Evolutionary conservation across 2,888 invertebrate genomes (phyloP).

Genomic region (Amiota communis): DNA sequence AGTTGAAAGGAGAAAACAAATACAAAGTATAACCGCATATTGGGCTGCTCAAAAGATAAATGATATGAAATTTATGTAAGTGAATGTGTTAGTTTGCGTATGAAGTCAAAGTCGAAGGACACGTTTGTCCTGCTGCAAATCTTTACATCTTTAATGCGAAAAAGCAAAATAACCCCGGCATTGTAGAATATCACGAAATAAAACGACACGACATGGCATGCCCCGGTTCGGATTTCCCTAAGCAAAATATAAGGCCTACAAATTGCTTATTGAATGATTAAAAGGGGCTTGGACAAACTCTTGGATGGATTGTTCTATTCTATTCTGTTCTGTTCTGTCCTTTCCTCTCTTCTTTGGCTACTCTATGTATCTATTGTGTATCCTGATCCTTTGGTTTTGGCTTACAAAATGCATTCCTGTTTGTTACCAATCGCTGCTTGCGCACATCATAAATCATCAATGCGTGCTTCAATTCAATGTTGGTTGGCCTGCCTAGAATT

Average conservation of each 20-base stretch:
- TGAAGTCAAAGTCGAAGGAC: slow-evolving; percentile 25
- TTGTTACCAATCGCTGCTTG: slow-evolving; percentile 53
- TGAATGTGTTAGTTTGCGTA: slow-evolving; percentile 35
- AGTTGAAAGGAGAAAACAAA: slow-evolving; percentile 16
- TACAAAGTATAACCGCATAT: slow-evolving; percentile 31
- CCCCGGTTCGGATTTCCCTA: not conserved
- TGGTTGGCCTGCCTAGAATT: not conserved
- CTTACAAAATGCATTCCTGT: slow-evolving; percentile 42
- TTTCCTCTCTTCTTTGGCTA: not conserved
- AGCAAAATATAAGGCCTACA: slow-evolving; percentile 43
- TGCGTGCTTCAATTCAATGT: slow-evolving; percentile 30
- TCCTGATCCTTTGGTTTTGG: not conserved
- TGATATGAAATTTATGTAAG: slow-evolving; percentile 58
- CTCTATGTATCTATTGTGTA: not conserved
- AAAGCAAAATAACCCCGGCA: too few species aligned
- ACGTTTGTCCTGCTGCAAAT: not conserved
- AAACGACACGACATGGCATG: not conserved
- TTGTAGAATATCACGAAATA: too few species aligned
- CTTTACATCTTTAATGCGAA: too few species aligned
- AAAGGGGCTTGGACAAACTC: slow-evolving; percentile 38
- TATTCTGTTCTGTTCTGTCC: not conserved
- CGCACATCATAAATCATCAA: slow-evolving; percentile 58
- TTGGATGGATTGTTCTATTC: slow-evolving; percentile 12
- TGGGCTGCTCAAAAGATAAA: slow-evolving; percentile 54
- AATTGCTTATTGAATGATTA: slow-evolving; percentile 68